Evolutionary conservation across 2,888 invertebrate genomes (phyloP), one percentile per base, ranked within the genome.

Genomic region (Megalurothrips usitatus): DNA sequence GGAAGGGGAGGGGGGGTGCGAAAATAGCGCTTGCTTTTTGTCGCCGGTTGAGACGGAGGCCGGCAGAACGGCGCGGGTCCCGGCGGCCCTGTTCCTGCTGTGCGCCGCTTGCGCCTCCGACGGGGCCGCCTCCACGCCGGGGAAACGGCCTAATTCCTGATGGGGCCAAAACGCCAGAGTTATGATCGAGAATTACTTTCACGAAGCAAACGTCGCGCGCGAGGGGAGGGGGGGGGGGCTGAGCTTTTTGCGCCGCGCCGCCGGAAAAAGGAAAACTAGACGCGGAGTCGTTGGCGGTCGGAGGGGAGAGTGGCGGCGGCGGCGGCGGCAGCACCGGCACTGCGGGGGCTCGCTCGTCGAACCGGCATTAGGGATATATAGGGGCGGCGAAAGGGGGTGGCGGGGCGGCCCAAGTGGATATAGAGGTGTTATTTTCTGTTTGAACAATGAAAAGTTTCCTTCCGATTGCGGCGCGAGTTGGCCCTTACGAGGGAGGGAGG

Each of bases 371-470:
- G 52, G 52, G 52, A 12, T 52, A 43, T 52, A 43, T 43, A 6
- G 52, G 10, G 14, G 52, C 52, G 52, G 52, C 52, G 52, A 12
- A 43, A 43, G 34, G 52, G 14, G 14, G 52, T 3, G 10, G 14
- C 58, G 11, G 58, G 14, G 52, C 52, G 14, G 9, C 1, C 52
- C 52, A 58, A 58, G 58, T 23, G 23, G 68, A 68, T n/a, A 52
- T 17, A 68, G 68, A 68, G 68, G 68, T 58, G 68, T 68, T 68
- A n/a, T 11, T 68, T 68, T 68, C 68, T 43, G 68, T 68, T 68
- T 23, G 68, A 23, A 68, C 68, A 68, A 68, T 68, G 68, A 23
- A 68, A 68, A 68, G 68, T 68, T 68, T 68, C 68, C 68, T 23
- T 68, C 23, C 68, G 68, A 43, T 43, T 43, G 34, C 34, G 34